These are phyloP conservation scores for Molorchus minor DNA, from an alignment of 2,888 invertebrate species.

Conservation along the genomic window DNA sequence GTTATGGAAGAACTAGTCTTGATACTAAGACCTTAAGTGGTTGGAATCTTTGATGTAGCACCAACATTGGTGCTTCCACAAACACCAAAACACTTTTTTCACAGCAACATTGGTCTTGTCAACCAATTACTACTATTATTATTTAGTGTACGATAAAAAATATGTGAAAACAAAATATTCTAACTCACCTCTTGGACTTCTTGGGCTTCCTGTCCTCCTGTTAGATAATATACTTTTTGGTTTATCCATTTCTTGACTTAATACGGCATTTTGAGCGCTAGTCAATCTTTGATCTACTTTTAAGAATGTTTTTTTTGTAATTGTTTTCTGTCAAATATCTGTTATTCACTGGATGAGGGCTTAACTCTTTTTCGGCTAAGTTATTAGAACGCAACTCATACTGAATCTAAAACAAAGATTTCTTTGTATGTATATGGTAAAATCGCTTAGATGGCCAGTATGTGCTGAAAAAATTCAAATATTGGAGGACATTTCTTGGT, in stretches of 20 bases:
- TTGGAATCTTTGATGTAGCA: too few relatives aligned
- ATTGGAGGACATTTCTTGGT: too few relatives aligned
- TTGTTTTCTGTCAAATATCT: slow-evolving; percentile 50
- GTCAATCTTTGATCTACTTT: slow-evolving; percentile 54
- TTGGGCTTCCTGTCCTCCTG: slow-evolving; percentile 57
- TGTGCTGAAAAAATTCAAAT: too few relatives aligned
- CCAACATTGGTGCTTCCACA: too few relatives aligned
- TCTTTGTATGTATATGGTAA: too few relatives aligned
- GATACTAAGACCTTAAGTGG: too few relatives aligned
- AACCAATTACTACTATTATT: too few relatives aligned
- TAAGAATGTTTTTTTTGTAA: slow-evolving; percentile 52
- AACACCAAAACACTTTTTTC: too few relatives aligned
- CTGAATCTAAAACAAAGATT: slow-evolving; percentile 49
- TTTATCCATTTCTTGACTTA: slow-evolving; percentile 56
- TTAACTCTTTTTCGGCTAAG: slow-evolving; percentile 51
- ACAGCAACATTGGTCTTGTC: too few relatives aligned
- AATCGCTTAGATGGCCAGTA: too few relatives aligned
- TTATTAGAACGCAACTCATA: slow-evolving; percentile 50
- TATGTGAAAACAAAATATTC: neutral
- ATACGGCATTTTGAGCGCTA: slow-evolving; percentile 56
- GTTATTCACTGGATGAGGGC: slow-evolving; percentile 33
- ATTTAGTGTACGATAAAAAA: slow-evolving; percentile 8
- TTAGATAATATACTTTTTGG: slow-evolving; percentile 61
- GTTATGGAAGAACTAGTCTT: too few relatives aligned
- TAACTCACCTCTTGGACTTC: slow-evolving; percentile 45